Percentiles rank a stretch among this genome's conserved stretches.
These are phyloP conservation scores for Odocoileus virginianus DNA, from an alignment of 2,113 vertebrate genomes.

Conservation along the genomic window DNA sequence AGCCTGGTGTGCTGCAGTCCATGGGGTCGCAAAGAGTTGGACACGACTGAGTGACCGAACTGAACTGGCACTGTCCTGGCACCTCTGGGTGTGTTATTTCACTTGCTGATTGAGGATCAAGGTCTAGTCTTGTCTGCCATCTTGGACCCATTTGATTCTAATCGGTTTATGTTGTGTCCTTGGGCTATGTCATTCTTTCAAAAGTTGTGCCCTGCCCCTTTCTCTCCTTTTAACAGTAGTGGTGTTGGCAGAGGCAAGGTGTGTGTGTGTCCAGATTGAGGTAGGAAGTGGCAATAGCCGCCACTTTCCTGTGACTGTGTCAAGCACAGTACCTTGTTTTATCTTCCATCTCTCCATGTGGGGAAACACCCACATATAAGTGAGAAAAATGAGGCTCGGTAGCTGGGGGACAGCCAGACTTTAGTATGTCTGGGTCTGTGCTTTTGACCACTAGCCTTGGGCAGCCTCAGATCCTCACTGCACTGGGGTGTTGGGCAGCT, in stretches of 20 bases:
- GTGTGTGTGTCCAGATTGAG: not conserved
- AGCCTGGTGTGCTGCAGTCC: not conserved
- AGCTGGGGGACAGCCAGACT: not conserved
- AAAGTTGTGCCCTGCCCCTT: not conserved
- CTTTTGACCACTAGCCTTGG: not conserved
- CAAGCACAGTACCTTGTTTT: not conserved
- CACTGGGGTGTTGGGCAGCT: not conserved
- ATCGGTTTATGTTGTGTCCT: not conserved
- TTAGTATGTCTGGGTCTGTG: not conserved
- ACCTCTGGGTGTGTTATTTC: not conserved
- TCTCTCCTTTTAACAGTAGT: not conserved
- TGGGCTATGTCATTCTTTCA: not conserved
- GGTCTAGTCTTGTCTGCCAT: not conserved
- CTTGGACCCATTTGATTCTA: not conserved
- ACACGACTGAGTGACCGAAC: not conserved
- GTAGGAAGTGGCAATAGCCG: not conserved
- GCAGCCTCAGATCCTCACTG: not conserved
- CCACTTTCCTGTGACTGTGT: not conserved
- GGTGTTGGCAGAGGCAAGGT: rapidly evolving
- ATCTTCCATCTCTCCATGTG: not conserved
- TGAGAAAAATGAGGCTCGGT: too few relatives aligned
- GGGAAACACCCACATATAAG: not conserved
- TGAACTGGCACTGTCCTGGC: not conserved
- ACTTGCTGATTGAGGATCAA: not conserved
- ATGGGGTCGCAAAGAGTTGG: not conserved